phyloP scores from a whole-genome alignment of 1,140 invertebrate species.

The Choristoneura fumiferana region DNA sequence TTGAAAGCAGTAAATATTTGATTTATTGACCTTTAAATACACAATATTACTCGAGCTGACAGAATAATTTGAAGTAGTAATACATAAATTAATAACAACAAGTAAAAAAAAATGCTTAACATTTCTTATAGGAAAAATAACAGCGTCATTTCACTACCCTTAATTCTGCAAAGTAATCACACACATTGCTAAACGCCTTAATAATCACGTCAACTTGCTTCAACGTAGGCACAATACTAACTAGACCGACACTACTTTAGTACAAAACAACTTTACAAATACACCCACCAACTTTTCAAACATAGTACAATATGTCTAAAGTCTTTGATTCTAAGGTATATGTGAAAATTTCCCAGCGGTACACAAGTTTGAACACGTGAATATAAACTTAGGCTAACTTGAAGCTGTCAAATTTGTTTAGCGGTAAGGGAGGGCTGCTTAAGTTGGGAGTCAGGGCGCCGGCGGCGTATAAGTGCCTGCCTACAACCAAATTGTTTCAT shows the following conservation, averaged over 20 bases:
- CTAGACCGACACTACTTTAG: slow-evolving; percentile 61
- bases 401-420: slow-evolving; percentile 77
- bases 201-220: slow-evolving; percentile 71
- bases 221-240: slow-evolving; percentile 67
- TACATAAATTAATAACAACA: no score
- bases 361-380: slow-evolving; percentile 48
- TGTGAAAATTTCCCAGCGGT: slow-evolving; percentile 23
- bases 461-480: slow-evolving; percentile 66
- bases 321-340: slow-evolving; percentile 20
- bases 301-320: slow-evolving; percentile 36
- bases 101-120: no score
- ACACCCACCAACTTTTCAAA: not conserved
- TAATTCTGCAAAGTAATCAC: slow-evolving; percentile 32
- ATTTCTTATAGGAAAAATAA: no score
- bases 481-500: slow-evolving; percentile 71
- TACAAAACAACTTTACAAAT: slow-evolving; percentile 34
- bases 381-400: slow-evolving; percentile 69
- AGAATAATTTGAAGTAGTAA: no score
- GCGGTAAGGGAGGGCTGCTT: slow-evolving; percentile 62
- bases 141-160: not conserved
- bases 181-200: slow-evolving; percentile 57
- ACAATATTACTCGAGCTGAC: no score
- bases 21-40: no score
- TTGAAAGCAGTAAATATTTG: no score
- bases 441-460: slow-evolving; percentile 60